phyloP scores from a whole-genome alignment of 1,140 invertebrate species.

The Drosophila neocordata region DNA sequence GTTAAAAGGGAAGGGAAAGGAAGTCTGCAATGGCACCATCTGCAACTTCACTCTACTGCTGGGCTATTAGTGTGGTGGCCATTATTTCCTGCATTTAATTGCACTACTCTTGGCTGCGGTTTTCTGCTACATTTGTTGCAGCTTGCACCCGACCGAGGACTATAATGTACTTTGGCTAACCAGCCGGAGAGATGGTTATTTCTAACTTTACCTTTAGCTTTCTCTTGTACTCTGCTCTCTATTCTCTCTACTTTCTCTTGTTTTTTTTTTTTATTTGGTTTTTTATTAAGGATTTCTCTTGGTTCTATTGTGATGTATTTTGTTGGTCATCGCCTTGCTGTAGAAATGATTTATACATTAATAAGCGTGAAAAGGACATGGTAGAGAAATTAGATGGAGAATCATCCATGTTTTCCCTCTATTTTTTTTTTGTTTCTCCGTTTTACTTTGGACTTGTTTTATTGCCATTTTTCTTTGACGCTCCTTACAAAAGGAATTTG shows the following conservation, averaged over 20 bases:
- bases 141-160: slow-evolving; percentile 57
- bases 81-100: slow-evolving; percentile 81
- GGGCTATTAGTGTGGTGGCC: slow-evolving; percentile 63
- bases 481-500: slow-evolving; percentile 68
- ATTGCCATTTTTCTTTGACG: slow-evolving; percentile 56
- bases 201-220: slow-evolving; percentile 25
- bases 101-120: slow-evolving; percentile 77
- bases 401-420: neutral
- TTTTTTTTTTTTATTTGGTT: slow-evolving; percentile 9
- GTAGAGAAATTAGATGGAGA: slow-evolving; percentile 70
- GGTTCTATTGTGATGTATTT: slow-evolving; percentile 49
- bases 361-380: slow-evolving; percentile 71
- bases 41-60: slow-evolving; percentile 6
- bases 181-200: slow-evolving; percentile 26
- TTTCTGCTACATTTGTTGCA: slow-evolving; percentile 80
- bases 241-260: neutral
- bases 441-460: neutral
- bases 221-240: no score
- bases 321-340: slow-evolving; percentile 42
- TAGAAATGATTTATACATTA: slow-evolving; percentile 74
- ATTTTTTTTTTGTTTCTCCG: neutral
- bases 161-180: slow-evolving; percentile 75
- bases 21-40: neutral
- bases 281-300: slow-evolving; percentile 20
- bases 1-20: no score